These are phyloP conservation scores for Helicoverpa zea DNA, from an alignment of 1,140 invertebrate species.

Conservation along the genomic window DNA sequence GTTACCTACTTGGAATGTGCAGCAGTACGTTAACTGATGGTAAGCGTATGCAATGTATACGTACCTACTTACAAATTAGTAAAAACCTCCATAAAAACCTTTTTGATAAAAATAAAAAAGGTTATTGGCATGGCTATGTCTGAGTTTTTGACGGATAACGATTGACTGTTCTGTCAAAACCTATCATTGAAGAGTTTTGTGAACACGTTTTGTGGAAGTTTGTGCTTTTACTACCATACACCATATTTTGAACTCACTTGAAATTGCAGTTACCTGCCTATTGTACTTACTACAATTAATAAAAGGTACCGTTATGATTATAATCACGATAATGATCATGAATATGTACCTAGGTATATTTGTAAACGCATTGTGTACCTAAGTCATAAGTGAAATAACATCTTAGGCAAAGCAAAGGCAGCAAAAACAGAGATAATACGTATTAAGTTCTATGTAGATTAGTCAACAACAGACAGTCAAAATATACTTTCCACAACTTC, in stretches of 20 bases:
- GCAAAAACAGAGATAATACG: no score
- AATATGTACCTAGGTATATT: background rate
- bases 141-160: no score
- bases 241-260: background rate
- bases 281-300: background rate
- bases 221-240: background rate
- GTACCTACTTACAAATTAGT: no score
- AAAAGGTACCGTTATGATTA: background rate
- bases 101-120: background rate
- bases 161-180: no score
- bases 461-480: background rate
- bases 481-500: constrained; percentile 71
- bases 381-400: no score
- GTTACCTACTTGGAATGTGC: constrained; percentile 36
- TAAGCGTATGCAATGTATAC: background rate
- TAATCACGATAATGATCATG: background rate
- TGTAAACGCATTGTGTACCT: background rate
- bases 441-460: background rate
- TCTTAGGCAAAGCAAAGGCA: no score
- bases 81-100: background rate
- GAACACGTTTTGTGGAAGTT: background rate
- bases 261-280: background rate
- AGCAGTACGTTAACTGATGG: background rate
- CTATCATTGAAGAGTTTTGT: background rate
- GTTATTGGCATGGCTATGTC: no score